A percentile compares a stretch with the other conserved stretches of the same genome.
Conservation (phyloP, 2,113 vertebrate genomes). For the Plotosus lineatus region DNA sequence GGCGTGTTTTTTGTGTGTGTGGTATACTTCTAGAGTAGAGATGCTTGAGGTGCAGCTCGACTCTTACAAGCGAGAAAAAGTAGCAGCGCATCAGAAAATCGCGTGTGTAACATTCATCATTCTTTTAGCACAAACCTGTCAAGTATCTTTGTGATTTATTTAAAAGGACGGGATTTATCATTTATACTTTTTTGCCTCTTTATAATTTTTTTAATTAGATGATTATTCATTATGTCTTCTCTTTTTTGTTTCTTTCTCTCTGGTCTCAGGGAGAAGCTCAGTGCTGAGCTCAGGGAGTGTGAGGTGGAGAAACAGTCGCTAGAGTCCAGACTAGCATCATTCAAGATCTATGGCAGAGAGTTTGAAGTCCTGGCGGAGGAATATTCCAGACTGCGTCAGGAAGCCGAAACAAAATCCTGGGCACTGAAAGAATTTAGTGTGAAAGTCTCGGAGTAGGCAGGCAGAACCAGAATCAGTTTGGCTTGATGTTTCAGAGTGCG, state of each 20-base stretch:
- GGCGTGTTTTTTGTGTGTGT: background rate
- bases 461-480: background rate
- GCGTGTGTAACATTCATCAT: slow-evolving; percentile 65
- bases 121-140: background rate
- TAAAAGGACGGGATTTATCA: too few species aligned
- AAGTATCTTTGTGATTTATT: background rate
- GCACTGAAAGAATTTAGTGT: slow-evolving; percentile 70
- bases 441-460: slow-evolving; percentile 34
- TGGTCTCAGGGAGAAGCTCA: slow-evolving; percentile 64
- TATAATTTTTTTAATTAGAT: background rate
- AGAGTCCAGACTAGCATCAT: slow-evolving; percentile 68
- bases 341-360: slow-evolving; percentile 73
- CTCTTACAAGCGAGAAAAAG: slow-evolving; percentile 77
- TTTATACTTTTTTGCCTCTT: background rate
- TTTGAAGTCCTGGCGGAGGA: slow-evolving; percentile 72
- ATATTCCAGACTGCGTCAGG: slow-evolving; percentile 66
- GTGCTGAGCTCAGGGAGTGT: slow-evolving; percentile 58
- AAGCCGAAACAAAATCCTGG: slow-evolving; percentile 73
- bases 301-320: slow-evolving; percentile 65
- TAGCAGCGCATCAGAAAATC: slow-evolving; percentile 79
- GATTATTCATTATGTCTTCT: too few species aligned
- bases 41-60: slow-evolving; percentile 79
- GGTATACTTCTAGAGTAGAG: slow-evolving; percentile 70
- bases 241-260: too few species aligned
- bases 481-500: background rate